These are phyloP conservation scores for Sarcophaga subvicina DNA, from an alignment of 2,888 invertebrate genomes.

Conservation along the genomic window DNA sequence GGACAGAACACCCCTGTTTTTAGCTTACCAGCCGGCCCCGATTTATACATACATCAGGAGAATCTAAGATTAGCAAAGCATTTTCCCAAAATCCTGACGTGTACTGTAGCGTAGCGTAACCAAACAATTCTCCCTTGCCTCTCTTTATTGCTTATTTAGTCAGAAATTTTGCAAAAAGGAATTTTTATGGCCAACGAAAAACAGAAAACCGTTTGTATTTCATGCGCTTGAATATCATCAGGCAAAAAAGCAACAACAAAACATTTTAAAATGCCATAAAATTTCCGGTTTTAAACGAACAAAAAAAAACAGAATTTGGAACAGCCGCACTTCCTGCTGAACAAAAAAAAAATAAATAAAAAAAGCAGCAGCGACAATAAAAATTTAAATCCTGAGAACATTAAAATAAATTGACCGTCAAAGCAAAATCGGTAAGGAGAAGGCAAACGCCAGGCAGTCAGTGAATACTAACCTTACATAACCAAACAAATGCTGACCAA, in stretches of 20 bases:
- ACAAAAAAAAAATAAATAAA: background rate
- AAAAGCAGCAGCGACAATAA: slow-evolving; percentile 12
- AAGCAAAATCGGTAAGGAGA: background rate
- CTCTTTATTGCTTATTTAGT: background rate
- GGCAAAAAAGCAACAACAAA: slow-evolving; percentile 26
- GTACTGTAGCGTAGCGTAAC: background rate
- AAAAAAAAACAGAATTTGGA: background rate
- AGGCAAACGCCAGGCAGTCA: background rate
- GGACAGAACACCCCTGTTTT: too few species aligned
- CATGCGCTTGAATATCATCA: slow-evolving; percentile 50
- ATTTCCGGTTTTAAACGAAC: slow-evolving; percentile 63
- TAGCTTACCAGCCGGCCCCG: too few species aligned
- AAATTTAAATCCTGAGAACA: background rate
- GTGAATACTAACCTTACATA: slow-evolving; percentile 51
- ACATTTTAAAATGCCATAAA: slow-evolving; percentile 62
- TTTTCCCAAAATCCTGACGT: too few species aligned
- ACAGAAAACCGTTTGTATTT: slow-evolving; percentile 5
- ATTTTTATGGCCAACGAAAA: slow-evolving; percentile 59
- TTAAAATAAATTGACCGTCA: background rate
- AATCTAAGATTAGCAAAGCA: too few species aligned
- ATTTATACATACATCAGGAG: too few species aligned
- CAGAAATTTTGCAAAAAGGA: slow-evolving; percentile 56
- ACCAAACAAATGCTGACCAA: slow-evolving; percentile 49
- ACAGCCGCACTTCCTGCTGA: slow-evolving; percentile 52
- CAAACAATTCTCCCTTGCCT: background rate